These are phyloP conservation scores for Microtus californicus DNA, from an alignment of 2,797 vertebrate genomes.

Conservation along the genomic window DNA sequence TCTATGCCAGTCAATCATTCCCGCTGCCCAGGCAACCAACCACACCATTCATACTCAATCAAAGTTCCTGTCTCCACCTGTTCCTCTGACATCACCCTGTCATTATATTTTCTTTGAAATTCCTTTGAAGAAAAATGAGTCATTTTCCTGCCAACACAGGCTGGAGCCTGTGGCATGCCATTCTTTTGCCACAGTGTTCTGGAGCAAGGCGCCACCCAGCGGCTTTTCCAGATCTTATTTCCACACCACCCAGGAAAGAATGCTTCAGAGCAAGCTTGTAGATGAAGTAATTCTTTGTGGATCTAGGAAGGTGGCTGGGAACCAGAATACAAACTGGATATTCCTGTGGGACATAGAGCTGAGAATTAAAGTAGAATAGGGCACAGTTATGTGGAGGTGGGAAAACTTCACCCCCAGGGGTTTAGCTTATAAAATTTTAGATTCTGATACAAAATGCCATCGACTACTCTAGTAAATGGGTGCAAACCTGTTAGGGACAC, in stretches of 20 bases:
- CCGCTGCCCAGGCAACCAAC: slow-evolving; percentile 67
- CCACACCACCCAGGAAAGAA: slow-evolving; percentile 46
- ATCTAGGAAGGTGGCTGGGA: not conserved
- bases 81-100: slow-evolving; percentile 74
- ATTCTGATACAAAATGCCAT: not conserved
- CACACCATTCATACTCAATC: slow-evolving; percentile 61
- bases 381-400: not conserved
- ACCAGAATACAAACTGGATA: slow-evolving; percentile 45
- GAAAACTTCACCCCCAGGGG: not conserved
- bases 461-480: slow-evolving; percentile 21
- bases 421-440: slow-evolving; percentile 6
- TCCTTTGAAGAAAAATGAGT: slow-evolving; percentile 80
- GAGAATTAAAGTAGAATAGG: not conserved
- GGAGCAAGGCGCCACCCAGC: slow-evolving; percentile 48
- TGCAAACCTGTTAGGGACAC: slow-evolving; percentile 12
- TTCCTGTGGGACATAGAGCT: not conserved
- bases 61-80: slow-evolving; percentile 78
- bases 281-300: slow-evolving; percentile 21
- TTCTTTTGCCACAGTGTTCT: slow-evolving; percentile 52
- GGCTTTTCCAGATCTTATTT: slow-evolving; percentile 12
- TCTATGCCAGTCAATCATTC: slow-evolving; percentile 78
- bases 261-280: slow-evolving; percentile 17
- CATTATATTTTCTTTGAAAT: slow-evolving; percentile 77
- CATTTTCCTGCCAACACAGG: slow-evolving; percentile 77
- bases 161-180: slow-evolving; percentile 26